Base-by-base conservation (phyloP, 2,113 vertebrate genomes). In the Willisornis vidua region DNA sequence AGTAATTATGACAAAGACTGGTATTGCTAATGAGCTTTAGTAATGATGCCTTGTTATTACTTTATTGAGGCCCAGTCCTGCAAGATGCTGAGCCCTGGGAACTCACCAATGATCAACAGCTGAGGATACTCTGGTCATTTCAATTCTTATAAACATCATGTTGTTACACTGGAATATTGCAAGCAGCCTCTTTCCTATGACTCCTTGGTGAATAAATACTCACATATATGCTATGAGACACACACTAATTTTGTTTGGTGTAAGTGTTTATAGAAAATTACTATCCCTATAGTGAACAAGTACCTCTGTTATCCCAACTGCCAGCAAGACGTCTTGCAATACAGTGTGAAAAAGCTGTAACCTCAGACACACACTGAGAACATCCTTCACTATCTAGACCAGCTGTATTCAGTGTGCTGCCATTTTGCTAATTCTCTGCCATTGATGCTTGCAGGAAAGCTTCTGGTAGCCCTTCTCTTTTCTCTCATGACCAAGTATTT, bases 41-140 rank as follows among this genome's bases (percentile, higher is more conserved):
- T 6, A 72, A 45, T 20, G n/a, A 54, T 41, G 43, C n/a, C 3
- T 54, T 55, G 14, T 24, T 29, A 43, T 19, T 72, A 45, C 19
- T 80, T 54, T 61, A 78, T 33, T 83, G 51, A 77, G 23, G 66
- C 8, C 4, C 29, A 46, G 28, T 26, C 28, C 46, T 59, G 51
- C 2, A 19, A 46, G 11, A 66, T 37, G 4, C 14, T 26, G 25
- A 90, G 37, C 31, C 45, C 13, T 55, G 24, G 14, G 9, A 83
- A 31, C 14, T 58, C 52, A 17, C 8, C 26, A 85, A 1, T 8
- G 6, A 57, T 19, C 79, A 68, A 8, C 0, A 79, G 24, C 0
- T 82, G 48, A 70, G 13, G 23, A 43, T 52, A 52, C 24, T 14
- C 3, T 2, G 15, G 31, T 68, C 61, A 24, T 81, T 62, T 61